Base-by-base conservation (phyloP, 1,140 invertebrate species). In the Pseudoatta argentina region DNA sequence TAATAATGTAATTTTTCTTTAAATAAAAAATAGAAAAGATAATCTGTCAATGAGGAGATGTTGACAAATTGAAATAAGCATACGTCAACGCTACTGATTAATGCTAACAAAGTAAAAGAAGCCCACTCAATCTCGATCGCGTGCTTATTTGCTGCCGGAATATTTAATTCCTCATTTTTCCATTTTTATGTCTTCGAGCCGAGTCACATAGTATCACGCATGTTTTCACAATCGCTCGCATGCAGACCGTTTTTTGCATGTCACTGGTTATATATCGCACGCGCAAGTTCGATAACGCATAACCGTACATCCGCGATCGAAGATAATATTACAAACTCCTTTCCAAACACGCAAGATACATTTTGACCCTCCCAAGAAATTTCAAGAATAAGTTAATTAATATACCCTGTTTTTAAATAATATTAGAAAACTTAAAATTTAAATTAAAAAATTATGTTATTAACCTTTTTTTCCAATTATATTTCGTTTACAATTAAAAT, bases 161-260 rank as follows among this genome's bases (percentile, higher is more conserved):
- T 90, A 89, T 91, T 90, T 87, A 88, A 90, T 91, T 88, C 55
- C 66, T 86, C 86, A 85, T 86, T 90, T 86, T 61, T 78, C 53
- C 63, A 67, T 87, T 79, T 73, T 71, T 87, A 86, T 83, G 76
- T 75, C 14, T 69, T 2, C 18, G 12, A n/a, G 21, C 48, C 57
- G 39, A 59, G 88, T 91, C 83, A 88, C 92, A 88, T 91, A 90
- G 55, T 82, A 88, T 93, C 92, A 92, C 91, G 92, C 92, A 91
- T 87, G 69, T 86, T 61, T 86, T 63, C 34, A 61, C 66, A 30
- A 75, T 66, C 82, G 73, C 82, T 93, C 69, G 92, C 93, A 93
- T 92, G 93, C 90, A 93, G 89, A 91, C 90, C 21, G 12, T 87
- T 93, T 92, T 92, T 93, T 91, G 88, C 85, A 76, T 61, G 77